phyloP scores from a whole-genome alignment of 1,140 invertebrate species.

The Phymastichus coffea region DNA sequence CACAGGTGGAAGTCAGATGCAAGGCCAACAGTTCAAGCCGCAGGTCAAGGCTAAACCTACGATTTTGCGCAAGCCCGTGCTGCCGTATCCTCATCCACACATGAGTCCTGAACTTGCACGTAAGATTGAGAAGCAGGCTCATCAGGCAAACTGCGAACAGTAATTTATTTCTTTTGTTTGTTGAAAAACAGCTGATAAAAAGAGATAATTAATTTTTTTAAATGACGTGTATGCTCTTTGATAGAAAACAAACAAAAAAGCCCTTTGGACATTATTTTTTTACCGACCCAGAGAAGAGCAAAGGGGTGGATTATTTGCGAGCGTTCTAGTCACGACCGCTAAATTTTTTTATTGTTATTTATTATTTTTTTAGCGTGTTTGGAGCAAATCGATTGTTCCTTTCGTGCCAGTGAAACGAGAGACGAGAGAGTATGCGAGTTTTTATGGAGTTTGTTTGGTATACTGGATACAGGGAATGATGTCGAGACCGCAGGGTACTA shows the following conservation, averaged over 20 bases:
- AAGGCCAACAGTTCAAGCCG: conserved; percentile 62
- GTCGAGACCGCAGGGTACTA: conserved; percentile 30
- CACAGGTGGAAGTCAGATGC: conserved; percentile 54
- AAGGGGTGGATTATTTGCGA: too few relatives aligned
- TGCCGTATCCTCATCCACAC: conserved; percentile 55
- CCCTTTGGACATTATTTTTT: neutral
- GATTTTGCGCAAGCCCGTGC: conserved; percentile 68
- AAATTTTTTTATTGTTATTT: too few relatives aligned
- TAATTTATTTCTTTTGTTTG: neutral
- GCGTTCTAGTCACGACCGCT: too few relatives aligned
- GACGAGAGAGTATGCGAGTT: conserved; percentile 35
- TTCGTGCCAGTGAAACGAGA: conserved; percentile 39
- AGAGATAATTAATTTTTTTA: neutral
- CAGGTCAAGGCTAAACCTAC: conserved; percentile 74
- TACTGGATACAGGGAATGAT: conserved; percentile 24
- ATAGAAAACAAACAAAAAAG: neutral
- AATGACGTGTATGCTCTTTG: neutral
- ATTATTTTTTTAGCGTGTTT: too few relatives aligned
- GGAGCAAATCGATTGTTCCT: conserved; percentile 52
- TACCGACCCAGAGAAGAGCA: conserved; percentile 39
- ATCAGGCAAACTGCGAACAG: conserved; percentile 44
- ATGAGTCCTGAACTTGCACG: conserved; percentile 52
- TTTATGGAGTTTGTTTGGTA: conserved; percentile 21
- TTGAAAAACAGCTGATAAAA: neutral
- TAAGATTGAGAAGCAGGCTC: conserved; percentile 53